Conservation (phyloP, 1,140 invertebrate genomes). For the Ruditapes philippinarum region DNA sequence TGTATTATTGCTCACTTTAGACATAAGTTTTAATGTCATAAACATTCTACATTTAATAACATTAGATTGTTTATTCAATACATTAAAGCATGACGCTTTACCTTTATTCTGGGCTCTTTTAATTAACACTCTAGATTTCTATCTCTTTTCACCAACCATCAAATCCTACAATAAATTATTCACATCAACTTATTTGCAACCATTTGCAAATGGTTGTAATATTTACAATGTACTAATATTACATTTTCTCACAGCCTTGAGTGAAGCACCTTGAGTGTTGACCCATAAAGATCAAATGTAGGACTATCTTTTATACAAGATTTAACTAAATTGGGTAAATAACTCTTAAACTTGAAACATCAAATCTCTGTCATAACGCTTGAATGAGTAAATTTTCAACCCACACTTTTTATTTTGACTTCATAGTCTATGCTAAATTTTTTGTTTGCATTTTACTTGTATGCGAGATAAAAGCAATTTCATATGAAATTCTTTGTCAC, state of each 20-base stretch:
- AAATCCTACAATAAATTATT: background rate
- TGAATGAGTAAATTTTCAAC: background rate
- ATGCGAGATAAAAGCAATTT: no score
- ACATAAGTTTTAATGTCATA: no score
- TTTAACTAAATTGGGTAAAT: background rate
- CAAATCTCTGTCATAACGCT: background rate
- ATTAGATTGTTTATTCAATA: no score
- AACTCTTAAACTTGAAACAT: background rate
- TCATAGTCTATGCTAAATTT: no score
- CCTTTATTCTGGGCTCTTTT: no score
- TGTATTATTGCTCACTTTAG: no score
- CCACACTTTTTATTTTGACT: background rate
- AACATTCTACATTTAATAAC: no score
- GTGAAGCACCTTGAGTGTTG: background rate
- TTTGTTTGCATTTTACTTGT: no score
- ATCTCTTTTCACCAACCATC: background rate
- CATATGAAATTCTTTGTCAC: no score
- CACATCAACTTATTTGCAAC: background rate
- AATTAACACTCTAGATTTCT: background rate
- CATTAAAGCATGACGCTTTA: no score
- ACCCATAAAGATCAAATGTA: background rate
- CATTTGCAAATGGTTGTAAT: background rate
- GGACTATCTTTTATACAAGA: background rate
- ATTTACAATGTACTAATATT: background rate
- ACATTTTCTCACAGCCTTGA: slow-evolving; percentile 24